Evolutionary conservation across 2,888 invertebrate species (phyloP).

Genomic region (Allolobophora icterica): DNA sequence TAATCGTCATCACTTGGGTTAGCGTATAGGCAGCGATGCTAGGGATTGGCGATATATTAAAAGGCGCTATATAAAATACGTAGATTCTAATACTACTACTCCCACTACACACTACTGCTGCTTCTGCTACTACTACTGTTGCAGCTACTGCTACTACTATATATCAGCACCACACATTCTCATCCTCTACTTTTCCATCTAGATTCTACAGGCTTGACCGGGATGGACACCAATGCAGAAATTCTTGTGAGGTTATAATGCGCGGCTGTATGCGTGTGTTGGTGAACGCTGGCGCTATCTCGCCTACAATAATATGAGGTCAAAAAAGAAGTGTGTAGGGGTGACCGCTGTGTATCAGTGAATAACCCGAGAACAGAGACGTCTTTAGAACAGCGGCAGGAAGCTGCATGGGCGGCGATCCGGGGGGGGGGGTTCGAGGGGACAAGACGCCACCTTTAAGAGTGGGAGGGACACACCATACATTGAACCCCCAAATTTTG

Average conservation of each 20-base stretch:
- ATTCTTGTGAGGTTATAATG: too few relatives aligned
- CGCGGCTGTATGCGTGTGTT: too few relatives aligned
- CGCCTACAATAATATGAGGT: neutral
- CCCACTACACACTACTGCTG: neutral
- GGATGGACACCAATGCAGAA: neutral
- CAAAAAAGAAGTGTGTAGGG: too few relatives aligned
- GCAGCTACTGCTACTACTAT: neutral
- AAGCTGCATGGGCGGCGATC: too few relatives aligned
- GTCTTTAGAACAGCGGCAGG: too few relatives aligned
- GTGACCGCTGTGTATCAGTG: too few relatives aligned
- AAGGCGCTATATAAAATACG: neutral
- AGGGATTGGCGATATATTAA: neutral
- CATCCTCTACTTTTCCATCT: neutral
- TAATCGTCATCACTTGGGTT: neutral
- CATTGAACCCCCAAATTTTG: too few relatives aligned
- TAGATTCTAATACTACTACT: neutral
- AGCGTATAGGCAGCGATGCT: neutral
- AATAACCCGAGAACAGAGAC: too few relatives aligned
- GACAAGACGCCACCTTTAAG: too few relatives aligned
- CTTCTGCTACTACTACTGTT: neutral
- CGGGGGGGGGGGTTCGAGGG: too few relatives aligned
- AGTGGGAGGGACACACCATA: too few relatives aligned
- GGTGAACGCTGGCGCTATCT: too few relatives aligned
- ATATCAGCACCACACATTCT: neutral
- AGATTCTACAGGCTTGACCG: neutral